Conservation (phyloP, 2,113 vertebrate species). For the Silurus meridionalis region DNA sequence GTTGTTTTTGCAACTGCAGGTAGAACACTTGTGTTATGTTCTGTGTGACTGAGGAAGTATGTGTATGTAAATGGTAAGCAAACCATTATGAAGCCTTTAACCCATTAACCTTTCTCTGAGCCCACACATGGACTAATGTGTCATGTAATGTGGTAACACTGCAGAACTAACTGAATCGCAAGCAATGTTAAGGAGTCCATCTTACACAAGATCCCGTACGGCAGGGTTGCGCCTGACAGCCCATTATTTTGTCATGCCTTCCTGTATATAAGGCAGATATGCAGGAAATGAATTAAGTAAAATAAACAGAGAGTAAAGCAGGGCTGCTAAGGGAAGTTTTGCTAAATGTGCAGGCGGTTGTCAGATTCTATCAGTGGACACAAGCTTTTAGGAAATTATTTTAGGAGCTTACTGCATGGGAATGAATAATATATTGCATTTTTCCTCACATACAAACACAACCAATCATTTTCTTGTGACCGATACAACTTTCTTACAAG, state of each 20-base stretch:
- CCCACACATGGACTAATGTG: neutral
- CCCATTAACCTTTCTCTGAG: neutral
- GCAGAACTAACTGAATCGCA: neutral
- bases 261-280: constrained; percentile 45
- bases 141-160: neutral
- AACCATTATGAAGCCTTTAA: constrained; percentile 1
- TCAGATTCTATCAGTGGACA: constrained; percentile 56
- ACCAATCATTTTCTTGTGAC: neutral
- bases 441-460: constrained; percentile 19
- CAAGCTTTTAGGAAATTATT: constrained; percentile 66
- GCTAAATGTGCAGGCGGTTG: constrained; percentile 55
- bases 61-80: constrained; percentile 21
- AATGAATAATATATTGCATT: constrained; percentile 69
- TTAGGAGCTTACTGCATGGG: constrained; percentile 56
- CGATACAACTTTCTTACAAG: neutral
- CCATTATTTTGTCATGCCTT: constrained; percentile 25
- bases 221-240: neutral
- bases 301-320: constrained; percentile 50
- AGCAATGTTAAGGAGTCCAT: neutral
- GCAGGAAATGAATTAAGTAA: constrained; percentile 49
- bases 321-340: constrained; percentile 55
- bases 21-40: neutral
- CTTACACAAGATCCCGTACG: neutral
- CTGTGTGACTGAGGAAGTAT: neutral
- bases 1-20: neutral